These are phyloP conservation scores for Enteromius unitaeniatus DNA, from an alignment of 2,797 vertebrate species.

Conservation along the genomic window DNA sequence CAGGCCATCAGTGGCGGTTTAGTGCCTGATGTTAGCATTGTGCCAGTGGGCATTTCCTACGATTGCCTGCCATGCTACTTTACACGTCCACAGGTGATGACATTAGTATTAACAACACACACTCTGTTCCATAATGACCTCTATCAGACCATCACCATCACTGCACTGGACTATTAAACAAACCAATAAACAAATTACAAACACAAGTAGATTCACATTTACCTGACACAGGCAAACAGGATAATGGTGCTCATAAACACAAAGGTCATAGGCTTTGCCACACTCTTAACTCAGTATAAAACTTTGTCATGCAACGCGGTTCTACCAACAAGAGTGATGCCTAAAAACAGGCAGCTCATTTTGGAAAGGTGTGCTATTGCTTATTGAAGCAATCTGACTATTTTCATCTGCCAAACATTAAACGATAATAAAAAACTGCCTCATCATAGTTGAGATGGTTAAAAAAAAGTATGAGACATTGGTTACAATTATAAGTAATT, in stretches of 20 bases:
- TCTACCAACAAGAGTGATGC: not conserved
- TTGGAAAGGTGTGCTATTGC: not conserved
- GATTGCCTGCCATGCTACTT: constrained; percentile 70
- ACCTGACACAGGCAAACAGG: not conserved
- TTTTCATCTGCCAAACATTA: not conserved
- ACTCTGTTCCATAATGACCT: constrained; percentile 23
- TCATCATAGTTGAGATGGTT: not conserved
- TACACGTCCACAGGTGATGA: constrained; percentile 43
- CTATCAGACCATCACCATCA: not conserved
- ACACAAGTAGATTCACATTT: constrained; percentile 22
- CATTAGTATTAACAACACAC: not conserved
- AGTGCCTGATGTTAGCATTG: constrained; percentile 79
- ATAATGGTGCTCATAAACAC: constrained; percentile 16
- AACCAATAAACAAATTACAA: constrained; percentile 30
- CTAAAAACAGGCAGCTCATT: not conserved
- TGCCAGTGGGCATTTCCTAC: constrained; percentile 87
- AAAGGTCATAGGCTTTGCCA: not conserved
- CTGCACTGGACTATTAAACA: not conserved
- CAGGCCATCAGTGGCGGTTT: constrained; percentile 71
- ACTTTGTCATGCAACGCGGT: not conserved
- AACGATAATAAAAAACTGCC: not conserved
- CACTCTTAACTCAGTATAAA: not conserved
- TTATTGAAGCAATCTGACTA: not conserved
- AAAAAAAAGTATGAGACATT: too few relatives aligned
- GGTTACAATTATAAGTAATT: not conserved